phyloP scores from a whole-genome alignment of 2,113 vertebrate genomes.

The Bettongia penicillata region DNA sequence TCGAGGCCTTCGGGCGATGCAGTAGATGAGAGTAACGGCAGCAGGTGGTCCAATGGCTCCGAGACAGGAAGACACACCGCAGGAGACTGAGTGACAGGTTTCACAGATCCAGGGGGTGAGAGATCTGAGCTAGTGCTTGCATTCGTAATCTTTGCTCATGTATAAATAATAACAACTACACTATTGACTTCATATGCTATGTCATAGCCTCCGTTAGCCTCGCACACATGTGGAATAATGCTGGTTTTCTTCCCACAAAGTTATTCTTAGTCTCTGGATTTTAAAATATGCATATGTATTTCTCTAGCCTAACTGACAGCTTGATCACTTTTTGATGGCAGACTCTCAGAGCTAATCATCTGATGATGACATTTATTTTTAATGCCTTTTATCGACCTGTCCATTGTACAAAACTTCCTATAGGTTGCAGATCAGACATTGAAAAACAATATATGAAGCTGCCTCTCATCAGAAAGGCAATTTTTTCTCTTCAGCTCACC shows the following conservation, averaged over 20 bases:
- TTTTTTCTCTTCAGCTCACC: constrained; percentile 62
- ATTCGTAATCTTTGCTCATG: constrained; percentile 93
- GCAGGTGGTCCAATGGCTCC: constrained; percentile 92
- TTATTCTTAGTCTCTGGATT: constrained; percentile 67
- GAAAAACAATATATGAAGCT: constrained; percentile 54
- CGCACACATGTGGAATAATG: constrained; percentile 60
- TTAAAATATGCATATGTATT: constrained; percentile 72
- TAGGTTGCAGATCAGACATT: constrained; percentile 65
- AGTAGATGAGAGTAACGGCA: constrained; percentile 92
- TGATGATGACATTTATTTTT: constrained; percentile 78
- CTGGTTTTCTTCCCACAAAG: constrained; percentile 65
- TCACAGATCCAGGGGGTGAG: constrained; percentile 91
- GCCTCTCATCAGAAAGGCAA: constrained; percentile 63
- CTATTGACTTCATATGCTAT: constrained; percentile 90
- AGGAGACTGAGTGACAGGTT: constrained; percentile 93
- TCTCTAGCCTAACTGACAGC: constrained; percentile 67
- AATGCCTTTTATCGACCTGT: constrained; percentile 66
- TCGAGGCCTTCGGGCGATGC: constrained; percentile 94
- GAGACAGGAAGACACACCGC: constrained; percentile 92
- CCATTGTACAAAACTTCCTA: constrained; percentile 73
- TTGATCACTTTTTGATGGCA: constrained; percentile 74
- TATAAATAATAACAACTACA: constrained; percentile 92
- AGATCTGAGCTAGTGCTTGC: constrained; percentile 91
- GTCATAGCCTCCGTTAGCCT: constrained; percentile 86
- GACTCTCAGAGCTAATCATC: constrained; percentile 72